Evolutionary conservation across 1,140 invertebrate genomes (phyloP).

Genomic region (Bombus haemorrhoidalis): DNA sequence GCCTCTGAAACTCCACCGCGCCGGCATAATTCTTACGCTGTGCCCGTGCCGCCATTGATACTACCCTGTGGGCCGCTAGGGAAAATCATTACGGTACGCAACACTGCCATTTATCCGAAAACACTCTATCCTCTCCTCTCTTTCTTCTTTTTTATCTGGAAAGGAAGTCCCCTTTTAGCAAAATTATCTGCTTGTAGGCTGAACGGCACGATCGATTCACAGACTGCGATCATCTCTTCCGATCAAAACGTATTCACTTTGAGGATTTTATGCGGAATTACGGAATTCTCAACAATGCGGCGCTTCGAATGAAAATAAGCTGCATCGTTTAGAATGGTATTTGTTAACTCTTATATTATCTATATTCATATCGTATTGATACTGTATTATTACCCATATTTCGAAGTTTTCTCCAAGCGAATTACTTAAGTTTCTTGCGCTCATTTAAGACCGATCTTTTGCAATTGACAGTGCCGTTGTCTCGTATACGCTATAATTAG

Average conservation of each 20-base stretch:
- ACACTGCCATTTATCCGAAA: not conserved
- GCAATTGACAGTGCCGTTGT: not conserved
- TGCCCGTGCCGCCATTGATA: slow-evolving; percentile 18
- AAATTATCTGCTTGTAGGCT: not conserved
- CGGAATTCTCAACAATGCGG: not conserved
- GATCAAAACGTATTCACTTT: not conserved
- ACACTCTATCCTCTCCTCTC: not conserved
- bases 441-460: no score
- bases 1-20: slow-evolving; percentile 23
- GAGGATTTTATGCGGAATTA: not conserved
- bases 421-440: no score
- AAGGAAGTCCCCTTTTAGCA: no score
- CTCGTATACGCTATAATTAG: not conserved
- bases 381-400: no score
- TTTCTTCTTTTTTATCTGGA: no score
- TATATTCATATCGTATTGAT: no score
- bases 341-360: no score
- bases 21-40: slow-evolving; percentile 19
- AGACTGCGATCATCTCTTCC: not conserved
- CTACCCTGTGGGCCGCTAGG: not conserved
- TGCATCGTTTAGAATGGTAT: no score
- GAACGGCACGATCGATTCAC: not conserved
- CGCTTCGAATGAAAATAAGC: not conserved
- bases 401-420: no score
- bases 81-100: slow-evolving; percentile 27